These are phyloP conservation scores for Cygnus buccinator DNA, from an alignment of 2,113 vertebrate genomes.

Conservation along the genomic window DNA sequence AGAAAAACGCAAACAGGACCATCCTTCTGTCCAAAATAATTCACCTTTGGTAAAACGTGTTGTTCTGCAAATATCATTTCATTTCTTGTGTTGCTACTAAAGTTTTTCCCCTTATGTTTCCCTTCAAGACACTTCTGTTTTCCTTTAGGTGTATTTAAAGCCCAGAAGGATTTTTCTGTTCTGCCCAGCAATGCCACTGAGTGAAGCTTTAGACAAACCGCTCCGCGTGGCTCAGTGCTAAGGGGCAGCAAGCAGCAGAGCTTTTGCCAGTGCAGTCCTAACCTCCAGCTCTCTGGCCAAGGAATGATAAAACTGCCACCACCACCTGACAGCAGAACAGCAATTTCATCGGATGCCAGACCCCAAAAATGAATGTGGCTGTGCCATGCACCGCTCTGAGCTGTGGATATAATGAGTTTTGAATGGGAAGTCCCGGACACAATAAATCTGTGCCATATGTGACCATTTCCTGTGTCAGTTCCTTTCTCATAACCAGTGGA, in stretches of 20 bases:
- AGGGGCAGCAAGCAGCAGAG: neutral
- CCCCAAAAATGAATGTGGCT: slow-evolving; percentile 72
- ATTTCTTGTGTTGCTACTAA: neutral
- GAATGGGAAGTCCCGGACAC: slow-evolving; percentile 87
- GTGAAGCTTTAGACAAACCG: neutral
- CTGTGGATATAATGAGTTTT: slow-evolving; percentile 86
- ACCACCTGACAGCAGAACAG: slow-evolving; percentile 38
- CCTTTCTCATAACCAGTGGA: slow-evolving; percentile 87
- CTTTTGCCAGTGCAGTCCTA: neutral
- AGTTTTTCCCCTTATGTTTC: neutral
- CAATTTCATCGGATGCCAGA: slow-evolving; percentile 76
- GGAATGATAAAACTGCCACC: slow-evolving; percentile 64
- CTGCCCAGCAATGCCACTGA: neutral
- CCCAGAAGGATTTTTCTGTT: neutral
- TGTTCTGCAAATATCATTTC: neutral
- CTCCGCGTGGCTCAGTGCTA: neutral
- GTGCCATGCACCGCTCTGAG: slow-evolving; percentile 73
- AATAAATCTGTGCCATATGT: slow-evolving; percentile 95
- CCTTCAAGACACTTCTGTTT: neutral
- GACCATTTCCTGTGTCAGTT: slow-evolving; percentile 92
- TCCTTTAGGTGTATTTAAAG: slow-evolving; percentile 1
- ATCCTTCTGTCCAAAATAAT: neutral
- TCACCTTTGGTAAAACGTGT: neutral
- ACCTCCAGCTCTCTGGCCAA: neutral
- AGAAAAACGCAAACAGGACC: neutral